Evolutionary conservation across 1,140 invertebrate genomes (phyloP), one percentile per base, ranked within the genome.

Genomic region (Diorhabda sublineata): DNA sequence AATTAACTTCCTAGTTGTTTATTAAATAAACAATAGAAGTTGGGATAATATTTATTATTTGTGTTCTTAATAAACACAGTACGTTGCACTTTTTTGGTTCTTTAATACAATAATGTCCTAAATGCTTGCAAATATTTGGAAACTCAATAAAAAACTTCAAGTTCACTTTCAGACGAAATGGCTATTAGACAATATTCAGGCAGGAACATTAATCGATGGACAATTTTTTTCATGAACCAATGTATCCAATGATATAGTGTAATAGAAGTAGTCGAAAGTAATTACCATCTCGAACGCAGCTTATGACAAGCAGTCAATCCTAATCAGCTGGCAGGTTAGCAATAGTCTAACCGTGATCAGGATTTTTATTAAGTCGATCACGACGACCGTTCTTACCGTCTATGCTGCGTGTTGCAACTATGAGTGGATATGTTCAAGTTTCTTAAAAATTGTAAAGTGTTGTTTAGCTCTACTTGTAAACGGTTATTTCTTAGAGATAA

Each of bases 201-300:
- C 26, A 64, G 63, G 42, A 52, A 64, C 63, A 64, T 45, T 56
- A 64, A 56, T 64, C 63, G 2, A 4, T 6, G 11, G 4, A 41
- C 52, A 45, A 11, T 9, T 64, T 64, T 57, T 64, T 52, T 11
- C 42, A 42, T 45, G n/a, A 11, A 42, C 47, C 8, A 47, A n/a
- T 43, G 42, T 64, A 64, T 26, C 63, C 56, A 56, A 64, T 56
- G 26, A 64, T 57, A 64, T 47, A 11, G 47, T 67, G 64, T 69
- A 67, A 72, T 62, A 69, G 66, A 61, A 52, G 71, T 70, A 73
- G 71, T 70, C 71, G 6, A 52, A 62, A 61, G 62, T 73, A 73
- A 73, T 73, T 73, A 73, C 65, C 67, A 73, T 73, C 70, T 73
- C 71, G 70, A 70, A 73, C 60, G 61, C 66, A 66, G 61, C 69